phyloP scores from a whole-genome alignment of 1,140 invertebrate species.

The Apocrypta bakeri region DNA sequence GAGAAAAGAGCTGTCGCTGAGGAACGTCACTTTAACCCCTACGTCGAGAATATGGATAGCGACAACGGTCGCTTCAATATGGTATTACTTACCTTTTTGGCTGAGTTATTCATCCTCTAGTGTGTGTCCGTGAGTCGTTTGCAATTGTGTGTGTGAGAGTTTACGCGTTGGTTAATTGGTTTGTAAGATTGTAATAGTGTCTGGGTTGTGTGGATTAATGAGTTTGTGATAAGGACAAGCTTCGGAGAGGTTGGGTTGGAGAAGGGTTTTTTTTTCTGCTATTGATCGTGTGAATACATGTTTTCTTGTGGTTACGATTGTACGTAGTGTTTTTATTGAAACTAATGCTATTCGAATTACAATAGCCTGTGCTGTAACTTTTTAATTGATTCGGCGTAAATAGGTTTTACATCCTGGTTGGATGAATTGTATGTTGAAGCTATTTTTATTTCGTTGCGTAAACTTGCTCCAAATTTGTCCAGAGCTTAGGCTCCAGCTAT shows the following conservation, averaged over 20 bases:
- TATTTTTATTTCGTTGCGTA: neutral
- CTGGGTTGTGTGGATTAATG: too few relatives aligned
- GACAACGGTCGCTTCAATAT: constrained; percentile 59
- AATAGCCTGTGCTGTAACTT: neutral
- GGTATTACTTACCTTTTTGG: constrained; percentile 56
- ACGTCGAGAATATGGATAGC: constrained; percentile 55
- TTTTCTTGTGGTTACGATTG: neutral
- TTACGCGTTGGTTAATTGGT: neutral
- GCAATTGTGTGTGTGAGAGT: neutral
- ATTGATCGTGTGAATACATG: neutral
- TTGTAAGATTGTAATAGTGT: neutral
- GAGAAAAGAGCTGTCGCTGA: neutral
- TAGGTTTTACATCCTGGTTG: neutral
- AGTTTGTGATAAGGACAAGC: too few relatives aligned
- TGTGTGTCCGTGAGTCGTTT: neutral
- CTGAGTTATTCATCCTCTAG: neutral
- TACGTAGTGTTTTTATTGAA: neutral
- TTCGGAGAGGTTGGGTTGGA: too few relatives aligned
- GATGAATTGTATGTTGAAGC: neutral
- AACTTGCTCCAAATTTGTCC: neutral
- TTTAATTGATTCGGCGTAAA: neutral
- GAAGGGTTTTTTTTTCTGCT: neutral
- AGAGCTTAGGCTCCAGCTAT: neutral
- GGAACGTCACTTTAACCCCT: constrained; percentile 35
- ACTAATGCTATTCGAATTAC: neutral